Evolutionary conservation across 2,797 vertebrate genomes (phyloP).

Genomic region (Iguana delicatissima): DNA sequence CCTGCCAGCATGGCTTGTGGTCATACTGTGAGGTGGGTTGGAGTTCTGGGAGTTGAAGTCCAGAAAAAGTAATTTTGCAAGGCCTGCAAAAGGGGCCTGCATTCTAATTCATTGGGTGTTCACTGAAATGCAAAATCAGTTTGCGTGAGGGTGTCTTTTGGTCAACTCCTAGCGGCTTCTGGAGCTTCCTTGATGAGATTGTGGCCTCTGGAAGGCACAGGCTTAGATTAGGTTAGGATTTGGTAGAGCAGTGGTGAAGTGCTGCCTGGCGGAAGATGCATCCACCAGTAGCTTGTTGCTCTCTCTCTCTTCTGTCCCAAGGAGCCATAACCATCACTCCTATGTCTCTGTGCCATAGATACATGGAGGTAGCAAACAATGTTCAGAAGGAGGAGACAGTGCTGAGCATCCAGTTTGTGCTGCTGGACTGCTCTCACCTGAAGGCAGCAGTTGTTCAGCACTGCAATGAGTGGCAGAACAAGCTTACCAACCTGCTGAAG

Average conservation of each 20-base stretch:
- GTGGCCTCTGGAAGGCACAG: neutral
- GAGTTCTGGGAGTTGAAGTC: neutral
- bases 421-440: conserved; percentile 88
- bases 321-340: neutral
- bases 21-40: no score
- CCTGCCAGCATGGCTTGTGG: neutral
- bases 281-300: no score
- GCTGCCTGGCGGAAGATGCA: no score
- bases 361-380: conserved; percentile 88
- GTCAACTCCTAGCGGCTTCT: no score
- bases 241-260: neutral
- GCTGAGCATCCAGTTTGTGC: conserved; percentile 85
- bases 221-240: no score
- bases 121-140: no score
- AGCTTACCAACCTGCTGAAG: conserved; percentile 88
- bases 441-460: conserved; percentile 89
- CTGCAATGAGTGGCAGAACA: conserved; percentile 90
- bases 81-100: no score
- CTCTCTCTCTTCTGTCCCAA: neutral
- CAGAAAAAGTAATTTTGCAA: no score
- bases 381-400: conserved; percentile 91
- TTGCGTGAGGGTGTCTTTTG: no score
- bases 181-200: no score
- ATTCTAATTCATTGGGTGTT: no score
- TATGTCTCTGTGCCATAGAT: conserved; percentile 74